phyloP scores from a whole-genome alignment of 2,888 invertebrate species.

The Aradus depressus region DNA sequence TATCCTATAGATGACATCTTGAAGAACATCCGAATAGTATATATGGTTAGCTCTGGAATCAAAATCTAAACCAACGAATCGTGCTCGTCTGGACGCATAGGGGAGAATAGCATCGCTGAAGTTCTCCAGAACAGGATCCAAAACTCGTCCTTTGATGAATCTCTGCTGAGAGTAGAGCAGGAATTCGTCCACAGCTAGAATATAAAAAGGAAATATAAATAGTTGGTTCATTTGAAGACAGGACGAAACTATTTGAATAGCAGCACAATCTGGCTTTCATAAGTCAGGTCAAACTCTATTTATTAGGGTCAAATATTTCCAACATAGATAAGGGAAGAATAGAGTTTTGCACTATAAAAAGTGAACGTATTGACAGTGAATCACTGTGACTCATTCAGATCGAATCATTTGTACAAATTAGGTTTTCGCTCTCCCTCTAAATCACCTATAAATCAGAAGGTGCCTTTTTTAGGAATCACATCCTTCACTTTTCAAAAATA shows the following conservation, averaged over 20 bases:
- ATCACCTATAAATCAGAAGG: no score
- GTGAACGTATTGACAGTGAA: background rate
- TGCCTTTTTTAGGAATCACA: no score
- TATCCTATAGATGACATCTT: slow-evolving; percentile 75
- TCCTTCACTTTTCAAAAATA: no score
- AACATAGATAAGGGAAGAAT: background rate
- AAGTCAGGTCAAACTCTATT: background rate
- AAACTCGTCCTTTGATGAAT: slow-evolving; percentile 86
- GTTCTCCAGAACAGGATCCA: slow-evolving; percentile 77
- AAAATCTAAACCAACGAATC: slow-evolving; percentile 91
- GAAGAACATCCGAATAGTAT: slow-evolving; percentile 93
- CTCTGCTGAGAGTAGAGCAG: slow-evolving; percentile 91
- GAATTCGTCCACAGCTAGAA: slow-evolving; percentile 66
- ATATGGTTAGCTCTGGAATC: slow-evolving; percentile 83
- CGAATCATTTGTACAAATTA: no score
- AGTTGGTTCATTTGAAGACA: background rate
- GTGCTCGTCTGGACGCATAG: slow-evolving; percentile 77
- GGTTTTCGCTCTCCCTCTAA: no score
- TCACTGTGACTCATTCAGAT: background rate
- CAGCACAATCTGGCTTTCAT: no score
- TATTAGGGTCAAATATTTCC: background rate
- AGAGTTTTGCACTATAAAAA: background rate
- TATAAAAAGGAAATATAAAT: slow-evolving; percentile 16
- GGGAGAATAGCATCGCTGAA: slow-evolving; percentile 93
- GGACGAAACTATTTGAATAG: background rate